Conservation (phyloP, 2,888 invertebrate species). For the Branchellion lobata region DNA sequence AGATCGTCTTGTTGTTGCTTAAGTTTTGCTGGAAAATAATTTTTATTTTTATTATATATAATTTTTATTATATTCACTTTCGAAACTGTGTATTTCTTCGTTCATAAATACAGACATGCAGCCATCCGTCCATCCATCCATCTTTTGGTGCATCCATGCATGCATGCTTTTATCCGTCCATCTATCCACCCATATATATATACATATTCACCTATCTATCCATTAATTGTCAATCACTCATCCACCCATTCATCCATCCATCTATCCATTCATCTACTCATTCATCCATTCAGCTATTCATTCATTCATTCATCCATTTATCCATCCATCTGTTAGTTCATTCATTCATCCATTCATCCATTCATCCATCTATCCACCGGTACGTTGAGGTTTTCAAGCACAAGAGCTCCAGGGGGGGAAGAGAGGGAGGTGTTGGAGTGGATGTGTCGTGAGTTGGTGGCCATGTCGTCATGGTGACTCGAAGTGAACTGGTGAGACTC, state of each 20-base stretch:
- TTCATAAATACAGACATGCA: too few species aligned
- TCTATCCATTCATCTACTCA: too few species aligned
- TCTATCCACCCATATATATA: too few species aligned
- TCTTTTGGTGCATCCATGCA: too few species aligned
- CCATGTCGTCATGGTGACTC: background rate
- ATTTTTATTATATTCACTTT: too few species aligned
- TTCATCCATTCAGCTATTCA: too few species aligned
- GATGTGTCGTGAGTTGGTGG: background rate
- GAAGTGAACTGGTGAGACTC: conserved; percentile 9
- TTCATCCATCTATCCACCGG: conserved; percentile 13
- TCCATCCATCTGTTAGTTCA: background rate
- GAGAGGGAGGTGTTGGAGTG: background rate
- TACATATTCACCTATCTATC: too few species aligned
- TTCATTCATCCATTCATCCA: background rate
- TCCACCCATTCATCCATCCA: background rate
- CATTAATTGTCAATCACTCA: background rate
- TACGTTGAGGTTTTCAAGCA: background rate
- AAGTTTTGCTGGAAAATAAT: conserved; percentile 5
- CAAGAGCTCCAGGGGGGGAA: background rate
- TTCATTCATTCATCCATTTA: too few species aligned
- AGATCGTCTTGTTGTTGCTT: conserved; percentile 16
- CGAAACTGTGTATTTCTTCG: too few species aligned
- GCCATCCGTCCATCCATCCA: too few species aligned
- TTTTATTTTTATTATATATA: too few species aligned
- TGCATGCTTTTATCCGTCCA: too few species aligned